Evolutionary conservation across 2,113 vertebrate species (phyloP), one percentile per base, ranked within the genome.

Genomic region (Lophius piscatorius): DNA sequence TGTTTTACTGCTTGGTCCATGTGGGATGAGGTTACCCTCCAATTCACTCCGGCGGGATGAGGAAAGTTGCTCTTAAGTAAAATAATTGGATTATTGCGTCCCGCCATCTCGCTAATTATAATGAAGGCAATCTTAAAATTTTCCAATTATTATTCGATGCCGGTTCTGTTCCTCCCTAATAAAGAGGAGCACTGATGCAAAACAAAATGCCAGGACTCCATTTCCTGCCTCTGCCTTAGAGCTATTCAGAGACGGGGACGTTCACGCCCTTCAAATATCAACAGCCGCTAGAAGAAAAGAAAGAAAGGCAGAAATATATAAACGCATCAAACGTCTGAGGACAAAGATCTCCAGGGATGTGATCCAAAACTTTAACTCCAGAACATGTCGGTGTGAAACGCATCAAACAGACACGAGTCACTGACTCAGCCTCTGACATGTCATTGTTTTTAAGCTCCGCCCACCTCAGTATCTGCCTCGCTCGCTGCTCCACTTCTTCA

Each of bases 31-130:
- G 54, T 68, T 68, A 55, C 70, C 72, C 80, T 57, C 83, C 66
- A 67, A 54, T 55, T 65, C 74, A 48, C 66, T 57, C 56, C 74
- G 41, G 33, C 57, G 62, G 42, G 75, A 85, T 70, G 74, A 77
- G 71, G 83, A 76, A 71, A 83, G 76, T 89, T 62, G 74, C 84
- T 84, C 88, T 89, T 89, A 88, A 88, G 87, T 89, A 74, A 87
- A 88, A 87, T 89, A 90, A 91, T 90, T 90, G 86, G 86, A 89
- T 91, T 90, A 90, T 88, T 83, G 88, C 85, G 83, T 88, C 85
- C 79, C 89, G 89, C 59, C 87, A 90, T 88, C 70, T 71, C 10
- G 63, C 90, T 90, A 89, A 91, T 91, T 91, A 84, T 91, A 91
- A 87, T 81, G 85, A 88, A 87, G 83, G 84, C 85, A 88, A 88